phyloP scores from a whole-genome alignment of 2,113 vertebrate species.

The Candoia aspera region DNA sequence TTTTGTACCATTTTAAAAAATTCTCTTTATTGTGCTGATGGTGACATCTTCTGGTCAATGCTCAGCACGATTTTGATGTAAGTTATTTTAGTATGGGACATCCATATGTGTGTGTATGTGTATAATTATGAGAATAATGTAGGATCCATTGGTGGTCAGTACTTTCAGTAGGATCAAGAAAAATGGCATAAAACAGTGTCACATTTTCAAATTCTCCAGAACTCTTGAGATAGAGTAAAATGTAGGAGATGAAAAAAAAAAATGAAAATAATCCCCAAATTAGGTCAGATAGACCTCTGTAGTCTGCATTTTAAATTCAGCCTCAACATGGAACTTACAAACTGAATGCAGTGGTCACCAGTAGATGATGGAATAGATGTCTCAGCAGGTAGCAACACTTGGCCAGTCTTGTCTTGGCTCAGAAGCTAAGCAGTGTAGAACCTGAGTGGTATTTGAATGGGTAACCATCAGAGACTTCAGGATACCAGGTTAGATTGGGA shows the following conservation, averaged over 20 bases:
- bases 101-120: neutral
- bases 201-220: neutral
- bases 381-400: neutral
- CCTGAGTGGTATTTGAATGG: neutral
- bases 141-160: neutral
- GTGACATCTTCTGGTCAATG: constrained; percentile 5
- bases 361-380: neutral
- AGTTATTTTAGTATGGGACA: neutral
- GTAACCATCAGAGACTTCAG: neutral
- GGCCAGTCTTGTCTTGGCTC: neutral
- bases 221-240: neutral
- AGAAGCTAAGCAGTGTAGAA: neutral
- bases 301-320: neutral
- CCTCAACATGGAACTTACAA: neutral
- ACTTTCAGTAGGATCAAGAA: neutral
- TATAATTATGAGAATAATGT: neutral
- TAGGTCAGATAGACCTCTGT: neutral
- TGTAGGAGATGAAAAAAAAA: neutral
- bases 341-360: neutral
- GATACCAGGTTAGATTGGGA: neutral
- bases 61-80: neutral
- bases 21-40: neutral
- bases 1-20: neutral
- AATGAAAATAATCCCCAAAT: neutral
- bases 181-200: neutral